Percentiles rank a stretch among this genome's conserved stretches.
Conservation (phyloP, 2,888 invertebrate genomes). For the Margaritifera margaritifera region DNA sequence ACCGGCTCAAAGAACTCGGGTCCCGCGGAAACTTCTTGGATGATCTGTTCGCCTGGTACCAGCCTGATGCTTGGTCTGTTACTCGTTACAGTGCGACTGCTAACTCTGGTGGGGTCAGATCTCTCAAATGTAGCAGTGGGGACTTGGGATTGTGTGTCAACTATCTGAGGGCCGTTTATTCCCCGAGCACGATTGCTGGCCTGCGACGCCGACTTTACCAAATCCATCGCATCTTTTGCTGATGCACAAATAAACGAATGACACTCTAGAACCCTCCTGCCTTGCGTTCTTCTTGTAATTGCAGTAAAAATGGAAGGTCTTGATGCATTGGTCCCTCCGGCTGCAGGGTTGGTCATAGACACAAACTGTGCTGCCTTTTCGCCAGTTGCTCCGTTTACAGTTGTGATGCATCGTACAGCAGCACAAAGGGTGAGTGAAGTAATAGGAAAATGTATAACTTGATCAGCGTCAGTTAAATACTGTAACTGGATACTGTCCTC, state of each 20-base stretch:
- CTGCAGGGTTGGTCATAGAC: constrained; percentile 64
- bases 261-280: constrained; percentile 70
- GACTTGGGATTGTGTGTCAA: too few species aligned
- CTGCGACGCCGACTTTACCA: constrained; percentile 84
- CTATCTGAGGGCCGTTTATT: constrained; percentile 1
- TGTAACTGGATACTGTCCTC: constrained; percentile 93
- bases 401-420: constrained; percentile 65
- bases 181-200: constrained; percentile 35
- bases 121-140: not conserved
- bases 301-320: constrained; percentile 71
- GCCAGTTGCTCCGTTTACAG: constrained; percentile 50
- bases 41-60: constrained; percentile 41
- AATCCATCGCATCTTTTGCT: constrained; percentile 96
- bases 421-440: constrained; percentile 68
- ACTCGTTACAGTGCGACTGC: constrained; percentile 9
- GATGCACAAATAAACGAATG: constrained; percentile 75
- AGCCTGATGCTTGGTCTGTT: constrained; percentile 33
- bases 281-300: constrained; percentile 68
- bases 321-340: constrained; percentile 47
- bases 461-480: constrained; percentile 79
- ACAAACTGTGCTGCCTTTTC: constrained; percentile 61
- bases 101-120: not conserved
- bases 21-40: constrained; percentile 34
- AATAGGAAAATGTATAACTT: constrained; percentile 70
- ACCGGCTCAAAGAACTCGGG: constrained; percentile 64